Evolutionary conservation across 2,797 vertebrate genomes (phyloP), one percentile per base, ranked within the genome.

Genomic region (Phataginus tetradactyla): DNA sequence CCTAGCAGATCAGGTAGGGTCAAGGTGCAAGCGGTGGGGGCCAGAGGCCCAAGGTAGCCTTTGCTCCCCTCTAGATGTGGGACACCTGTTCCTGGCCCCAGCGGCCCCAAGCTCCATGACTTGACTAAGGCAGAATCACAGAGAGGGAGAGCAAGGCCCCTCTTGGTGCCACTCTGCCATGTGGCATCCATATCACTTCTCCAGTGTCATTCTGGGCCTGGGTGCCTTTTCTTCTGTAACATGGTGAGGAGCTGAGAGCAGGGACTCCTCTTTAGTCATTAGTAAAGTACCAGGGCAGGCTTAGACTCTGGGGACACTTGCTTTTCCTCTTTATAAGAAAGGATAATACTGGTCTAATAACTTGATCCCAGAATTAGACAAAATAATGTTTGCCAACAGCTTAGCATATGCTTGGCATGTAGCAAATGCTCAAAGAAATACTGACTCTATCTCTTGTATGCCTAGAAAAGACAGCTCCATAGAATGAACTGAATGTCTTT

Each of bases 301-400:
- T 75, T 27, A 10, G 42, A 49, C n/a, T 64, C 49, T 1, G 32
- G 18, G 9, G n/a, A 5, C 20, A 14, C 34, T 34, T 80, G n/a
- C 64, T 61, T 91, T 2, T 80, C 88, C 42, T 79, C 25, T 49
- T 37, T 32, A 3, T 63, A 55, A 92, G 49, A 80, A 86, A 68
- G 32, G 34, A 37, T 29, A 27, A 49, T 32, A 51, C 27, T 55
- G 79, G 34, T 80, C 20, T 83, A 13, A 17, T 59, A 79, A 80
- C 59, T 74, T 32, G 27, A 90, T 69, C 25, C 53, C 87, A 69
- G 59, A 63, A n/a, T 42, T 66, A 39, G 53, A 75, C 32, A 29
- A 79, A 84, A 25, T 42, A 84, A 45, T 45, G 32, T 25, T 86
- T 29, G 8, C 18, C 20, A 18, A 32, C 2, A 23, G 29, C 29